A percentile compares a stretch with the other conserved stretches of the same genome.
phyloP scores from a whole-genome alignment of 35 echinoderm and acorn worm species.

The Stichopus chloronotus region DNA sequence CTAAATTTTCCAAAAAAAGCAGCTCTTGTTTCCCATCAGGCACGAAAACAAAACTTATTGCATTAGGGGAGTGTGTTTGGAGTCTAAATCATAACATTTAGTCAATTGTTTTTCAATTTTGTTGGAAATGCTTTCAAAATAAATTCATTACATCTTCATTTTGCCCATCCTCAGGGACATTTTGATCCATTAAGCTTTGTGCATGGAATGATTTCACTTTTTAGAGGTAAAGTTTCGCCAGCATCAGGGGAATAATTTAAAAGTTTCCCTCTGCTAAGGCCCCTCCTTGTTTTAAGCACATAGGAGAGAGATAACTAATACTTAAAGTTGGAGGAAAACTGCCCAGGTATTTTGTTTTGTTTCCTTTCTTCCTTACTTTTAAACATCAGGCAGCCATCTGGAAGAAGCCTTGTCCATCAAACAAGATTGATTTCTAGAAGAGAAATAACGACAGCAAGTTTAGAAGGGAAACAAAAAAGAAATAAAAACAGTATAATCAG shows the following conservation, averaged over 20 bases:
- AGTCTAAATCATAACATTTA: slow-evolving; percentile 37
- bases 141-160: slow-evolving; percentile 51
- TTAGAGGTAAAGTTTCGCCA: neutral
- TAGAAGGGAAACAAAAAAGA: too few relatives aligned
- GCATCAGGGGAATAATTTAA: neutral
- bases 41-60: slow-evolving; percentile 4
- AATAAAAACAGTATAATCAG: too few relatives aligned
- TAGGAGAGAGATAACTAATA: neutral
- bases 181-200: slow-evolving; percentile 53
- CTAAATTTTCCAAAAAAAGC: too few relatives aligned
- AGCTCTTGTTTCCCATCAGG: neutral
- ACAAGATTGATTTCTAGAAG: neutral
- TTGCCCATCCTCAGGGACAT: slow-evolving; percentile 32
- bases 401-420: slow-evolving; percentile 15
- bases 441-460: too few relatives aligned
- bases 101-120: slow-evolving; percentile 46
- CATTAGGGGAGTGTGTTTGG: neutral
- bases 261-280: neutral
- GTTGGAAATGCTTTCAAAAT: slow-evolving; percentile 37
- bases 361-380: neutral
- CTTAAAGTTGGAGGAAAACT: neutral
- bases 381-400: neutral
- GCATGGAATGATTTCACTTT: slow-evolving; percentile 54
- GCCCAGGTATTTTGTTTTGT: neutral
- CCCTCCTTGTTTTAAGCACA: neutral